Evolutionary conservation across 2,888 invertebrate species (phyloP), one percentile per base, ranked within the genome.

Genomic region (Didymodactylos carnosus): DNA sequence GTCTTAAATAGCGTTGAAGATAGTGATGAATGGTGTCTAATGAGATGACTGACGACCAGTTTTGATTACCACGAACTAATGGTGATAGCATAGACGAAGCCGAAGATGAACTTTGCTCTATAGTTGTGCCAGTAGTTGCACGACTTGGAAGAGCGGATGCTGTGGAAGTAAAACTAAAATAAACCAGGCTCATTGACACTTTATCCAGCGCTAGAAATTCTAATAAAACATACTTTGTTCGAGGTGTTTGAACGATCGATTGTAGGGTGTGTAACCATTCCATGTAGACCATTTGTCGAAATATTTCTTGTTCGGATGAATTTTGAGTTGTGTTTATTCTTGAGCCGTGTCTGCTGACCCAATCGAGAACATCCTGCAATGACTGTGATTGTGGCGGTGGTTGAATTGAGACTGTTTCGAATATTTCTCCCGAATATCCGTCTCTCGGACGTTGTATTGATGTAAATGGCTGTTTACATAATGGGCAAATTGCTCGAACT

Each of bases 401-500:
- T 62, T 62, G 62, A 35, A 62, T n/a, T n/a, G 19, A 14, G 11
- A 62, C 11, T 62, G 29, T 35, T 62, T 62, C 62, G 4, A 62
- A 7, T n/a, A 62, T 16, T 3, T 62, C 62, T n/a, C 62, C 62
- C 16, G 62, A 62, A 62, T 35, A 62, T n/a, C n/a, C n/a, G n/a
- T n/a, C n/a, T 35, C 35, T 29, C 35, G 29, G 35, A 3, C 62
- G 62, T 62, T 29, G 29, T 29, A 62, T 62, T 3, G 35, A 6
- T n/a, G 3, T 62, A 35, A 62, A 62, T n/a, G 62, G 62, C 81
- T 92, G 91, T 81, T 95, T 94, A 83, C 95, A 95, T 0, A 95
- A 85, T 0, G 95, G 95, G 83, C 94, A 94, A 80, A 90, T 92
- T 0, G 92, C 88, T 84, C 93, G 94, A 19, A 93, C 90, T 86